A percentile compares a stretch with the other conserved stretches of the same genome.
Evolutionary conservation across 2,113 vertebrate genomes (phyloP).

Genomic region (Oreochromis aureus): DNA sequence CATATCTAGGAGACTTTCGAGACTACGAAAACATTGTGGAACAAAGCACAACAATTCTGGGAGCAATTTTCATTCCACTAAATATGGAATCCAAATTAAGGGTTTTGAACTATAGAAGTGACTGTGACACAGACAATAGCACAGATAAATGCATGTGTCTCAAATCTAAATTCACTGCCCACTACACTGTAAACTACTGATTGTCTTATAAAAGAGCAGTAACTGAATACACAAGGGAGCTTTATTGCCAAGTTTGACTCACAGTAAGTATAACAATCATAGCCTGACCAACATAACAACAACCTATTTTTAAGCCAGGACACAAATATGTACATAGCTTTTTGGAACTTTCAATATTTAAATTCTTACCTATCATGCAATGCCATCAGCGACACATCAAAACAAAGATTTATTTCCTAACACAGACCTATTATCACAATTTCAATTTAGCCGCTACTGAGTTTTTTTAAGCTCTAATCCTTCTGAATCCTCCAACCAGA

Average conservation of each 20-base stretch:
- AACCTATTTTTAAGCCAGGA: neutral
- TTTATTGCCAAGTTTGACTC: neutral
- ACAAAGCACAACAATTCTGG: neutral
- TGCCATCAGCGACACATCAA: neutral
- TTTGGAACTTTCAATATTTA: neutral
- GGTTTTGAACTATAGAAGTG: neutral
- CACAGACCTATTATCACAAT: neutral
- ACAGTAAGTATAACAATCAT: neutral
- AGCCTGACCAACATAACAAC: neutral
- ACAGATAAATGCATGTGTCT: neutral
- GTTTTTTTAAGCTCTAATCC: neutral
- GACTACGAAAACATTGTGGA: neutral
- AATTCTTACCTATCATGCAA: neutral
- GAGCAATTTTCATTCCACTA: neutral
- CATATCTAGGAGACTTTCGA: neutral
- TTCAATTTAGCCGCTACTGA: neutral
- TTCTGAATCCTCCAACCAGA: neutral
- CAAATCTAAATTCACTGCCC: neutral
- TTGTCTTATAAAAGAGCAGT: neutral
- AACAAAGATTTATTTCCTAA: neutral
- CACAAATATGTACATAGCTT: neutral
- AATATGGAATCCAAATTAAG: neutral
- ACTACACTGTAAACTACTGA: neutral
- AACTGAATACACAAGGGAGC: neutral
- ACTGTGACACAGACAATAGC: neutral